Percentiles rank a stretch among this genome's conserved stretches.
phyloP scores from a whole-genome alignment of 2,797 vertebrate species.

The Anabacerthia variegaticeps region DNA sequence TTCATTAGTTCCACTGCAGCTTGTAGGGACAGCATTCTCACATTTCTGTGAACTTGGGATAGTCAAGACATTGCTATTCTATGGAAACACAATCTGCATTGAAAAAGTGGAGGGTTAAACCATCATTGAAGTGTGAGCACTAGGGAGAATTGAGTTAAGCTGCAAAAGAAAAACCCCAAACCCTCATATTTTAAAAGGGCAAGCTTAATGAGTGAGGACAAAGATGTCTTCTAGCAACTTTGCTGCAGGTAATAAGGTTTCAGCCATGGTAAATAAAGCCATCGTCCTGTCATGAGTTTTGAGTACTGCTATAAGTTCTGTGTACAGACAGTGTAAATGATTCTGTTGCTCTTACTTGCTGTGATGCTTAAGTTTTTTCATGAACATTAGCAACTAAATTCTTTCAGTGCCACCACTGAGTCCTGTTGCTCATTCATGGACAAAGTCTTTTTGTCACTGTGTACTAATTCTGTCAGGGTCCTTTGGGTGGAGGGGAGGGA shows the following conservation, averaged over 20 bases:
- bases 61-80: not conserved
- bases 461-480: not conserved
- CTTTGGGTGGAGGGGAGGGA: not conserved
- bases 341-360: not conserved
- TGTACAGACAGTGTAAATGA: not conserved
- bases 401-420: not conserved
- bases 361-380: not conserved
- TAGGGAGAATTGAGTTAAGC: not conserved
- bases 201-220: not conserved
- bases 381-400: not conserved
- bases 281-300: not conserved
- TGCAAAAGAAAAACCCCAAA: not conserved
- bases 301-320: not conserved
- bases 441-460: not conserved
- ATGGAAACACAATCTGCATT: not conserved
- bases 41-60: not conserved
- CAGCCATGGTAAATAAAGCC: not conserved
- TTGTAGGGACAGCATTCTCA: not conserved
- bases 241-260: not conserved
- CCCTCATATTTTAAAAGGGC: not conserved
- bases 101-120: not conserved
- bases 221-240: not conserved
- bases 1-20: not conserved
- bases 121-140: not conserved
- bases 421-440: not conserved